These are phyloP conservation scores for Thomomys bottae DNA, from an alignment of 2,113 vertebrate genomes.

Conservation along the genomic window DNA sequence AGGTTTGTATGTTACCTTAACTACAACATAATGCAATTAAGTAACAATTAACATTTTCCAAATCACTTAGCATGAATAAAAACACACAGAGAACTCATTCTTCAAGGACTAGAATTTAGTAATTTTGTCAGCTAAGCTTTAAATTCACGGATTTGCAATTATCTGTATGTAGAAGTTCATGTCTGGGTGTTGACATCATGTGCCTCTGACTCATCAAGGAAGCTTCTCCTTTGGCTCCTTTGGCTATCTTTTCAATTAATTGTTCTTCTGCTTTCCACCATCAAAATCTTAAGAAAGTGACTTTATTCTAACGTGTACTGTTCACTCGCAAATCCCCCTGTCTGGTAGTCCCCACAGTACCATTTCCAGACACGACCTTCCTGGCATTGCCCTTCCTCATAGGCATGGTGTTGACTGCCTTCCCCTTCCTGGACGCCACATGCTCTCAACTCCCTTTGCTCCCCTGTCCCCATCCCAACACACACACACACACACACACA, in stretches of 20 bases:
- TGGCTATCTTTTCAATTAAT: neutral
- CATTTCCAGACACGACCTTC: no score
- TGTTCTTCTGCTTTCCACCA: neutral
- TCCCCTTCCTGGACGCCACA: neutral
- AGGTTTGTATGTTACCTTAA: neutral
- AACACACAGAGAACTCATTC: neutral
- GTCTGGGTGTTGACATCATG: no score
- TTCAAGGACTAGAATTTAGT: neutral
- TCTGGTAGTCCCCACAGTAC: no score
- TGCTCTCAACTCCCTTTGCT: no score
- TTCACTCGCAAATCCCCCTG: no score
- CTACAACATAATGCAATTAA: neutral
- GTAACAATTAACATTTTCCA: neutral
- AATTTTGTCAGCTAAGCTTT: slow-evolving; percentile 20
- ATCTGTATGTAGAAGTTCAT: no score
- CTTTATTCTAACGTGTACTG: no score
- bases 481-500: neutral
- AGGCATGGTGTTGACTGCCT: no score
- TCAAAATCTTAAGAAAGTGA: neutral
- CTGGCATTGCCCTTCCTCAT: neutral
- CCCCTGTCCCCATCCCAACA: neutral
- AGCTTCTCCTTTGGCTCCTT: neutral
- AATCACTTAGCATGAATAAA: neutral
- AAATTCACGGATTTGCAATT: slow-evolving; percentile 11
- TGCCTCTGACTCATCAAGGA: neutral